A percentile compares a stretch with the other conserved stretches of the same genome.
Evolutionary conservation across 2,113 vertebrate species (phyloP).

Genomic region (Leucopternis melanops): DNA sequence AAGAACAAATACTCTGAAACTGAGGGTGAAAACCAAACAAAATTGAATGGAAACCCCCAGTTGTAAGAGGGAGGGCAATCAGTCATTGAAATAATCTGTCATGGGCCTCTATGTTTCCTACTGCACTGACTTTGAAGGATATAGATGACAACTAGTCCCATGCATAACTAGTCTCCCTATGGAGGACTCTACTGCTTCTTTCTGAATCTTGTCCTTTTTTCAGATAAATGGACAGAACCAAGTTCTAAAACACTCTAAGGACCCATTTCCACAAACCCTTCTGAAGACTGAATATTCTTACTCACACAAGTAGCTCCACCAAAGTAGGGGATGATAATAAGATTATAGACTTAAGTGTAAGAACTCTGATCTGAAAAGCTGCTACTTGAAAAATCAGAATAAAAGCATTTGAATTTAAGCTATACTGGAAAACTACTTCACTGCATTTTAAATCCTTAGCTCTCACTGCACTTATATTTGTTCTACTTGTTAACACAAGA

Average conservation of each 20-base stretch:
- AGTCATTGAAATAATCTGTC: neutral
- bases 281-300: neutral
- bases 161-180: neutral
- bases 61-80: neutral
- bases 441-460: neutral
- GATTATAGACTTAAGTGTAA: neutral
- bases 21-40: neutral
- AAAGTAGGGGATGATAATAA: neutral
- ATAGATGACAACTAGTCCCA: neutral
- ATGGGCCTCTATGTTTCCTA: neutral
- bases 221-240: neutral
- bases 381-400: neutral
- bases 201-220: neutral
- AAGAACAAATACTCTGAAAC: neutral
- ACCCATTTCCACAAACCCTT: neutral
- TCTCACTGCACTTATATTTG: neutral
- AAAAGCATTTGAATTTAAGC: neutral
- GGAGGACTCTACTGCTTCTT: neutral
- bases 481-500: neutral
- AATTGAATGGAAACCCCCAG: neutral
- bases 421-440: neutral
- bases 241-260: neutral
- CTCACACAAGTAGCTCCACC: neutral
- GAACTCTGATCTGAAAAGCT: neutral
- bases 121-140: neutral